Evolutionary conservation across 1,140 invertebrate genomes (phyloP).

Genomic region (Idris sp.): DNA sequence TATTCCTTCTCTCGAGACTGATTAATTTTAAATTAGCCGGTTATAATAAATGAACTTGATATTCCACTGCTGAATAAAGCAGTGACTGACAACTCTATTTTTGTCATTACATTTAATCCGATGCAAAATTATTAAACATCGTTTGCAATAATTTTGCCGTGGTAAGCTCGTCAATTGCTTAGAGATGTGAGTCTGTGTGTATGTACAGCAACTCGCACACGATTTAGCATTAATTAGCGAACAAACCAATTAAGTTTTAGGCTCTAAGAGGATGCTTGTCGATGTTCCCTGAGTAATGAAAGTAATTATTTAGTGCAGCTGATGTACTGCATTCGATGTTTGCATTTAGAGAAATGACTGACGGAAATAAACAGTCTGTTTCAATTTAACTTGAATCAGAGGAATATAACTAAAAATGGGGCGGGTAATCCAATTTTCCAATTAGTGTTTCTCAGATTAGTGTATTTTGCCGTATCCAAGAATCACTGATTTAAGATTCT

Average conservation of each 20-base stretch:
- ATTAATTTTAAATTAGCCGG: no score
- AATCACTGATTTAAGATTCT: background rate
- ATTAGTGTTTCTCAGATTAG: conserved; percentile 4
- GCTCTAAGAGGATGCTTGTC: conserved; percentile 54
- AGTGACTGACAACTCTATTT: no score
- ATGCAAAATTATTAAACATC: no score
- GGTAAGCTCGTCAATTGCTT: conserved; percentile 24
- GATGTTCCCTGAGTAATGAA: conserved; percentile 48
- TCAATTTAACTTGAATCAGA: conserved; percentile 7
- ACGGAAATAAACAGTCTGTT: background rate
- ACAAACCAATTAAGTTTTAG: conserved; percentile 64
- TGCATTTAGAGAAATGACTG: conserved; percentile 16
- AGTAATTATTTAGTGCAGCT: conserved; percentile 47
- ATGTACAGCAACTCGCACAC: conserved; percentile 51
- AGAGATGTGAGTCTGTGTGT: conserved; percentile 27
- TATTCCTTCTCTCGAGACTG: no score
- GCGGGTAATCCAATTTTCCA: background rate
- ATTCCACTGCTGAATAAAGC: no score
- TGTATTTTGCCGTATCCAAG: background rate
- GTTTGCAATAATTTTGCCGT: conserved; percentile 16
- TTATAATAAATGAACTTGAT: no score
- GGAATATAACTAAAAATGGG: background rate
- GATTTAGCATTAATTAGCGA: conserved; percentile 67
- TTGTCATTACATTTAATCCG: no score
- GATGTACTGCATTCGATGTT: conserved; percentile 15